Conservation (phyloP, 92 coral and sea anemone species). For the Isaurus tuberculatus region DNA sequence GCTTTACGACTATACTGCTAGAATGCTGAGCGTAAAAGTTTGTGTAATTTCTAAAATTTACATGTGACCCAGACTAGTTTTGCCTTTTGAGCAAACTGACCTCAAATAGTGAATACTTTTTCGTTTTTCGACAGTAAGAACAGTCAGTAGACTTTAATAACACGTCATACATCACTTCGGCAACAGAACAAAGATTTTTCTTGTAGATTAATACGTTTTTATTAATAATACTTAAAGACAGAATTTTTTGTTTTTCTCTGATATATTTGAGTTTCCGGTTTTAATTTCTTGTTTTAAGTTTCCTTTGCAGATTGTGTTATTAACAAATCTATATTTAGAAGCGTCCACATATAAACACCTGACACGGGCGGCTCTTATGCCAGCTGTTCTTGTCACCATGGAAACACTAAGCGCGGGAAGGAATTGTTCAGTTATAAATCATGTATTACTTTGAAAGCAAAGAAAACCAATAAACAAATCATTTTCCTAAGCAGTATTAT, state of each 20-base stretch:
- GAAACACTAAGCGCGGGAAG: slow-evolving; percentile 30
- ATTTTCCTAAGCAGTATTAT: neutral
- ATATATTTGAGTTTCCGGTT: neutral
- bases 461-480: neutral
- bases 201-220: neutral
- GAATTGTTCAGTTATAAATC: slow-evolving; percentile 5
- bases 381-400: slow-evolving; percentile 45
- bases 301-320: slow-evolving; percentile 20
- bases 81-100: slow-evolving; percentile 33
- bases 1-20: neutral
- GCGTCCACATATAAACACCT: slow-evolving; percentile 42
- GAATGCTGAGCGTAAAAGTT: neutral
- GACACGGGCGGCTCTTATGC: slow-evolving; percentile 31
- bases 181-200: neutral
- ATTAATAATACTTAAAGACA: neutral
- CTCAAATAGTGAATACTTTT: slow-evolving; percentile 38
- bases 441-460: neutral
- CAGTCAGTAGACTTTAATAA: neutral
- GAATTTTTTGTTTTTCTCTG: neutral
- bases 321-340: slow-evolving; percentile 40
- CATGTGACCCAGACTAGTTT: slow-evolving; percentile 42
- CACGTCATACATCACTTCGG: neutral
- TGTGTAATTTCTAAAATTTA: slow-evolving; percentile 33
- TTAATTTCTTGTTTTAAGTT: slow-evolving; percentile 24
- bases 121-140: slow-evolving; percentile 1